Conservation (phyloP, 64 coral and sea anemone species). For the Montipora capricornis region DNA sequence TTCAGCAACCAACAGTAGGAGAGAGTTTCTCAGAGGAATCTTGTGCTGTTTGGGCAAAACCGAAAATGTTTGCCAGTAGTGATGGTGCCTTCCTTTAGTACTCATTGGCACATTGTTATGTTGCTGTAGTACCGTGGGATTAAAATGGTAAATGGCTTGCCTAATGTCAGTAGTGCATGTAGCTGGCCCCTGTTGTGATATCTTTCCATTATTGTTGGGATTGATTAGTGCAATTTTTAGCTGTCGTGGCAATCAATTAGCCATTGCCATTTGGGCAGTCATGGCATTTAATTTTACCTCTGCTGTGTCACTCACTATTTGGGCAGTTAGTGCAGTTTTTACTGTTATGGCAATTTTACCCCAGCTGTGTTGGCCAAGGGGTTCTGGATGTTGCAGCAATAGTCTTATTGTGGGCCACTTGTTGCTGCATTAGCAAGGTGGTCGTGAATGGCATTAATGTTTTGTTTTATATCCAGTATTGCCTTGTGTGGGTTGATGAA, state of each 20-base stretch:
- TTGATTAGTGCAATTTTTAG: too few species aligned
- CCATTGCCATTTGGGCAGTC: too few species aligned
- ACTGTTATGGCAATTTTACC: constrained; percentile 1
- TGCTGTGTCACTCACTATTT: background rate
- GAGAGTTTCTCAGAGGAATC: background rate
- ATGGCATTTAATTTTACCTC: too few species aligned
- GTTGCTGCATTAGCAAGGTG: background rate
- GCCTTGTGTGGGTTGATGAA: background rate
- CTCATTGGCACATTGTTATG: too few species aligned
- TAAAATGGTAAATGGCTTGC: too few species aligned
- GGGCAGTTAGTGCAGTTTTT: background rate
- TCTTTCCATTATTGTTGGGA: background rate
- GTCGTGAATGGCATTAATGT: background rate
- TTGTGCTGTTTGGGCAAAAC: background rate
- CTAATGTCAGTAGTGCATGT: too few species aligned
- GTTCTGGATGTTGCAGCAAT: too few species aligned
- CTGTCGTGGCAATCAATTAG: too few species aligned
- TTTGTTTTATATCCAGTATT: background rate
- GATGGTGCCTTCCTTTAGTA: too few species aligned
- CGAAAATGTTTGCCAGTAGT: too few species aligned
- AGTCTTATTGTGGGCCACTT: background rate
- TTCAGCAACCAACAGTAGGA: background rate
- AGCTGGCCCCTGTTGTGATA: background rate
- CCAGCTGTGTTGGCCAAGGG: background rate
- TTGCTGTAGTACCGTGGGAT: too few species aligned